Evolutionary conservation across 2,113 vertebrate species (phyloP).

Genomic region (Varanus komodoensis): DNA sequence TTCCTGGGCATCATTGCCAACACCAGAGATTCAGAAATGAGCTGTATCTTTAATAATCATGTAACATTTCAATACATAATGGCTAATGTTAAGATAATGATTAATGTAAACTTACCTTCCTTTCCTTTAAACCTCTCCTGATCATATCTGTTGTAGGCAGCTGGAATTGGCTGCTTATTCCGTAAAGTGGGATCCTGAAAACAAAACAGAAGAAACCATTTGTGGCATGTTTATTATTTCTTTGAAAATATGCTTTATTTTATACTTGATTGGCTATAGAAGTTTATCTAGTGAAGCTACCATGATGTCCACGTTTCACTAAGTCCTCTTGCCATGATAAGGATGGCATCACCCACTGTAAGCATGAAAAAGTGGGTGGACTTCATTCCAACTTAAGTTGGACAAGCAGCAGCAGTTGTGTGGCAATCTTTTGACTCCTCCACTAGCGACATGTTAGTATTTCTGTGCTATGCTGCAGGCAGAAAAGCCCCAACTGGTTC

Average conservation of each 20-base stretch:
- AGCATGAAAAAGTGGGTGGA: neutral
- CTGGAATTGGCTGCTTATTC: conserved; percentile 94
- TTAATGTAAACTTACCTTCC: conserved; percentile 84
- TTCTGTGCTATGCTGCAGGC: neutral
- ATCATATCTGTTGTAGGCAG: conserved; percentile 98
- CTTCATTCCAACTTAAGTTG: neutral
- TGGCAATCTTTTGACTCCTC: neutral
- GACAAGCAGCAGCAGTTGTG: neutral
- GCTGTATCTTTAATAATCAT: neutral
- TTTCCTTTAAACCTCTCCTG: conserved; percentile 99
- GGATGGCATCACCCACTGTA: neutral
- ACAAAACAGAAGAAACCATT: conserved; percentile 28
- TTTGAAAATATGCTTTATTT: neutral
- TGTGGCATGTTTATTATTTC: neutral
- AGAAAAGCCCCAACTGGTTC: neutral
- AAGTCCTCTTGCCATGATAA: neutral
- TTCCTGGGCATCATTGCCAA: neutral
- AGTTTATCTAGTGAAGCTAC: neutral
- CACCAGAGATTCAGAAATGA: neutral
- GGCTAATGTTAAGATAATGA: neutral
- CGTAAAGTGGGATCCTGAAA: conserved; percentile 90
- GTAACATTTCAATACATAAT: neutral
- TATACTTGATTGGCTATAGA: neutral
- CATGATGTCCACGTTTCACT: neutral
- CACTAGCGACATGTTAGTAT: neutral